Evolutionary conservation across 2,888 invertebrate genomes (phyloP), one percentile per base, ranked within the genome.

Genomic region (Molanna angustata): DNA sequence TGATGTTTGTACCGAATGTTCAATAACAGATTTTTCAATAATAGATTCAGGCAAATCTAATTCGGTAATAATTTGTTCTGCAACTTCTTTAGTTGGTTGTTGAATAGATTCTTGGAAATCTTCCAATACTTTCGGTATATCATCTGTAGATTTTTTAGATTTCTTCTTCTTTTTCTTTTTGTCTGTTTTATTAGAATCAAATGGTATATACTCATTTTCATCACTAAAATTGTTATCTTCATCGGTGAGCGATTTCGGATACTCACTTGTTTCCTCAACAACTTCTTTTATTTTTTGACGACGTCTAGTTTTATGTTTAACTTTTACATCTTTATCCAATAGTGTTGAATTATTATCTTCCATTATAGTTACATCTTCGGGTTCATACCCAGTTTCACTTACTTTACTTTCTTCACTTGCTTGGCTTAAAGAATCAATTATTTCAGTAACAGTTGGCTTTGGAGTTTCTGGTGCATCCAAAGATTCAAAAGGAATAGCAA

Each of bases 321-420:
- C 62, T 66, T 9, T 61, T 62, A n/a, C 57, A 50, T 2, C 61
- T 31, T 70, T 71, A 54, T 73, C 74, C 17, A 74, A 76, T 9
- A 73, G 70, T 3, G 73, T 72, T 6, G n/a, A n/a, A n/a, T n/a
- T n/a, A n/a, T n/a, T n/a, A n/a, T n/a, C n/a, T n/a, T n/a, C n/a
- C 65, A 69, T 76, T 17, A 80, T 71, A 1, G 84, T 81, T 57
- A 83, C 73, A 59, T 82, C 79, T 63, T 86, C 88, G 7, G 86
- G 80, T 65, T 88, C 88, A 64, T 89, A 88, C n/a, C 87, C 88
- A 56, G 75, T 75, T 64, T 82, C 84, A 66, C 78, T 78, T 40
- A 74, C 70, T 18, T 56, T 54, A 31, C 68, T 64, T 32, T 68
- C 66, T 44, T 72, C 70, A 48, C 74, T 74, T 49, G 77, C 79